Base-by-base conservation (phyloP, 2,888 invertebrate genomes). In the Harmothoe impar region DNA sequence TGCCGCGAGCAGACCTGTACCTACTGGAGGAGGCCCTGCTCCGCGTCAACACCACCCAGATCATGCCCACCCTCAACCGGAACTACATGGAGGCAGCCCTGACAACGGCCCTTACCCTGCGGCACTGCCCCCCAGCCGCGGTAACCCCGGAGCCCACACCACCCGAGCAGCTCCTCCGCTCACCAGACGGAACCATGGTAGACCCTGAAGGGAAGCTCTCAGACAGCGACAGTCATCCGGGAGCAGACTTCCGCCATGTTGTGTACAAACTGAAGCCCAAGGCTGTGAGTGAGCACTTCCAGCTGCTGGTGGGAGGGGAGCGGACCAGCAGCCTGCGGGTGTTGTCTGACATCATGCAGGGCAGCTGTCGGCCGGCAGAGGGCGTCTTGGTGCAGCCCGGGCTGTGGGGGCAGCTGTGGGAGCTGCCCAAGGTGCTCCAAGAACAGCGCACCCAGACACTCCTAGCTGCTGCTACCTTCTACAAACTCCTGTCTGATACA, bases 251-350 rank as follows among this genome's bases (percentile, higher is more conserved):
- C 20, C 31, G 35, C 3, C 81, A 81, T n/a, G 17, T 23, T 15
- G 81, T 81, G 7, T 81, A 81, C 23, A 81, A 81, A 81, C 5
- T 81, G 5, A 81, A 81, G 23, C 81, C 81, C 0, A 33, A 43
- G 20, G 43, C 43, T 20, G 81, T 43, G 1, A 81, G 81, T n/a
- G n/a, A 43, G 12, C n/a, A 81, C 43, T 81, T 81, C 81, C 35
- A 33, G 20, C 5, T 81, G 43, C 81, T 81, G 43, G 81, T 81
- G 0, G 81, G 81, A 35, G 81, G 81, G 7, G 81, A 81, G 81
- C 20, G 81, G 20, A 81, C 43, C 1, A 43, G 81, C 23, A 43
- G 35, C 81, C 81, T 81, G n/a, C 10, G 17, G 1, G 7, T 81
- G 1, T 23, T 81, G 23, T 35, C 35, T 0, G 1, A 81, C 0